Percentiles rank a stretch among this genome's conserved stretches.
These are phyloP conservation scores for Ciconia boyciana DNA, from an alignment of 2,113 vertebrate genomes.

Conservation along the genomic window DNA sequence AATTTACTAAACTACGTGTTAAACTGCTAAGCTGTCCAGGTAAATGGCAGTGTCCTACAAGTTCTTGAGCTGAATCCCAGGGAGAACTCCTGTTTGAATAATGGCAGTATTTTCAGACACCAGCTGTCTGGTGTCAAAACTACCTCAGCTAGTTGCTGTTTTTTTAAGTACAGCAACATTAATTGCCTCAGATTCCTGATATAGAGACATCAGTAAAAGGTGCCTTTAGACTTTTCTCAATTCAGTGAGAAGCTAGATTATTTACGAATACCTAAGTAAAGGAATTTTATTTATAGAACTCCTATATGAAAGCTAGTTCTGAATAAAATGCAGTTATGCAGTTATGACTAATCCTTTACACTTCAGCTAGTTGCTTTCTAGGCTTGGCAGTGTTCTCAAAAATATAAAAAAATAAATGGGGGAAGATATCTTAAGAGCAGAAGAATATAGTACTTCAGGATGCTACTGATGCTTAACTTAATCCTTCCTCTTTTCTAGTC, in stretches of 20 bases:
- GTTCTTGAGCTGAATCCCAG: background rate
- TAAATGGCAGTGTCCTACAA: background rate
- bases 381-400: background rate
- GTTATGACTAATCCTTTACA: background rate
- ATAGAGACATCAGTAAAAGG: background rate
- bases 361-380: slow-evolving; percentile 10
- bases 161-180: background rate
- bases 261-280: slow-evolving; percentile 5
- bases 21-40: background rate
- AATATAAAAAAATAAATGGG: background rate
- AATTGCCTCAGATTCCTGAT: background rate
- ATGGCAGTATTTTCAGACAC: background rate
- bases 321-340: background rate
- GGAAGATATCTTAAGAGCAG: background rate
- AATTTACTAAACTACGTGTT: background rate
- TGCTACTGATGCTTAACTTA: background rate
- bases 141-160: background rate
- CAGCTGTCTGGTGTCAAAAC: background rate
- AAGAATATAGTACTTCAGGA: background rate
- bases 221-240: background rate
- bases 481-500: background rate
- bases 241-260: background rate
- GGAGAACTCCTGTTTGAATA: background rate
- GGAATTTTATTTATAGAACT: background rate
- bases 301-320: background rate